Base-by-base conservation (phyloP, 2,797 vertebrate species). In the Xenentodon cancila region DNA sequence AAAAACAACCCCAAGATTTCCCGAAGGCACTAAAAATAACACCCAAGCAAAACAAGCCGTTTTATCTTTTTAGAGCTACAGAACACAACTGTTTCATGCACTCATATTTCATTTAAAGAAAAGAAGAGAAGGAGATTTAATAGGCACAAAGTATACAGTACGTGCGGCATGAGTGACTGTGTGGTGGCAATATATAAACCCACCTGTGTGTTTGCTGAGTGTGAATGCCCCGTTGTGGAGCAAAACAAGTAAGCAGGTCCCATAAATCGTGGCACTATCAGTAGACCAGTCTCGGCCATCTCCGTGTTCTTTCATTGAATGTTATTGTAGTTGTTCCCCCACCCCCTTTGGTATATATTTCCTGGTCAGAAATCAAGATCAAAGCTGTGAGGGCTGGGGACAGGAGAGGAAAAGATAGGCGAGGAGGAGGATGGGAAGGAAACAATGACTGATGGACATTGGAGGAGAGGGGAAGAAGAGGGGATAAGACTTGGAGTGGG, bases 361-460 rank as follows among this genome's bases (percentile, higher is more conserved):
- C 85, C 83, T 74, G 84, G 85, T 88, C 72, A 77, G 67, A 87
- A 90, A 88, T 91, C 89, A 88, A 90, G 84, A 88, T 88, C 76
- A 82, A 53, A 85, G 66, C 73, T 4, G 21, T 66, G 71, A 72
- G 60, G 54, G 37, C 42, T 53, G 60, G 18, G 54, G 53, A 32
- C 12, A 3, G 19, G 57, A 49, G 57, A 27, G 7, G 16, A 46
- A 59, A 59, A 47, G 46, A 42, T 56, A 44, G 51, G 49, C 30
- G 66, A 64, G 68, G 77, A 62, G 71, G 83, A 85, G 54, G 75
- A 76, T 59, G 64, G 44, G 49, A 67, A 66, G 71, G 61, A 80
- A 85, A 87, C 87, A 90, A 87, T 89, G 82, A 84, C 68, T 76
- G 80, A 80, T 88, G 75, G 85, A 84, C 84, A 76, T 46, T 80